These are phyloP conservation scores for Grammomys dolichurus DNA, from an alignment of 2,113 vertebrate genomes.

Conservation along the genomic window DNA sequence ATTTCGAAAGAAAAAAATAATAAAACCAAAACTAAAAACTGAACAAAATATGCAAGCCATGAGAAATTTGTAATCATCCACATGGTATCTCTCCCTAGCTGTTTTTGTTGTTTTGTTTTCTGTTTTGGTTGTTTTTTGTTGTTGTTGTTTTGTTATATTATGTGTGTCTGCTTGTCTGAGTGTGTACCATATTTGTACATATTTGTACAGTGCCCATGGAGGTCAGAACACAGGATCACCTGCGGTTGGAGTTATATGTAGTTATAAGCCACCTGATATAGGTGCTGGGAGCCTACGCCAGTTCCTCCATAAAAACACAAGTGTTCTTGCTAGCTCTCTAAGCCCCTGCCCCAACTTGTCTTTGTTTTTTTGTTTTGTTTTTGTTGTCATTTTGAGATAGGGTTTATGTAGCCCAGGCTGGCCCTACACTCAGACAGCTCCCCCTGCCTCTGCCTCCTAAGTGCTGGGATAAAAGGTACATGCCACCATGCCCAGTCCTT, in stretches of 20 bases:
- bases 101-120: neutral
- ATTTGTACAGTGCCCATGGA: neutral
- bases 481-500: fast-evolving
- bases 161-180: neutral
- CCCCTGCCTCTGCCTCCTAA: neutral
- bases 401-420: neutral
- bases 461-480: neutral
- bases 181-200: neutral
- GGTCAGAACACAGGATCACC: neutral
- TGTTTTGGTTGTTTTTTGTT: neutral
- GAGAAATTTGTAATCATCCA: neutral
- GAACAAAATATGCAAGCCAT: neutral
- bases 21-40: neutral
- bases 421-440: neutral
- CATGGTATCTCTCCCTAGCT: neutral
- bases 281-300: neutral
- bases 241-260: neutral
- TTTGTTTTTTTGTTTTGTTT: neutral
- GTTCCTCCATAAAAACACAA: neutral
- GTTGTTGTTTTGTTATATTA: neutral
- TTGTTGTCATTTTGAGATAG: neutral
- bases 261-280: neutral
- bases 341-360: neutral
- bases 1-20: neutral
- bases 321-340: neutral